phyloP scores from a whole-genome alignment of 2,113 vertebrate species.

The Oncorhynchus keta region DNA sequence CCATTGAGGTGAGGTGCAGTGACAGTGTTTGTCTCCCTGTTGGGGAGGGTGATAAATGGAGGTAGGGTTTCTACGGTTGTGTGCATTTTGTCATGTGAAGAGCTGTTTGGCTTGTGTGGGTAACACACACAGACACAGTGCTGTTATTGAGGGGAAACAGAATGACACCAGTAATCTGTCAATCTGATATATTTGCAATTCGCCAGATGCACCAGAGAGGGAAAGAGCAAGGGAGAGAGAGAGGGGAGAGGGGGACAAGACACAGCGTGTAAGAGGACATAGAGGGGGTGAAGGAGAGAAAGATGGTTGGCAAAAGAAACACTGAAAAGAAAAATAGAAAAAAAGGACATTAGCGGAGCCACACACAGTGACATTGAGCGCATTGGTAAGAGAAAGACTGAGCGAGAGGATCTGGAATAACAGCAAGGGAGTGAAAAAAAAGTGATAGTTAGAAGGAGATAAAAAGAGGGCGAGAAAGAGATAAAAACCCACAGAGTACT shows the following conservation, averaged over 20 bases:
- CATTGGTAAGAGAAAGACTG: constrained; percentile 40
- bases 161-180: constrained; percentile 59
- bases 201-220: background rate
- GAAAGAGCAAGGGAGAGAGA: background rate
- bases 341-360: constrained; percentile 23
- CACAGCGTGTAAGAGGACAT: no score
- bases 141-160: constrained; percentile 19
- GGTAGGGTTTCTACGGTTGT: background rate
- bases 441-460: constrained; percentile 32
- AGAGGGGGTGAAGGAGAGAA: constrained; percentile 11
- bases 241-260: background rate
- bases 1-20: constrained; percentile 2
- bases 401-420: constrained; percentile 33
- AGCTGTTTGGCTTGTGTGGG: background rate
- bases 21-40: constrained; percentile 30
- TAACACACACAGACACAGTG: background rate
- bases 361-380: constrained; percentile 38
- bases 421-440: constrained; percentile 35
- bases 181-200: constrained; percentile 45
- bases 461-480: constrained; percentile 31
- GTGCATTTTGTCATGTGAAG: constrained; percentile 15
- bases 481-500: constrained; percentile 53
- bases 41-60: constrained; percentile 41
- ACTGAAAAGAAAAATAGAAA: constrained; percentile 8
- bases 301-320: background rate